Evolutionary conservation across 2,888 invertebrate genomes (phyloP).

Genomic region (Galerucella pusilla): DNA sequence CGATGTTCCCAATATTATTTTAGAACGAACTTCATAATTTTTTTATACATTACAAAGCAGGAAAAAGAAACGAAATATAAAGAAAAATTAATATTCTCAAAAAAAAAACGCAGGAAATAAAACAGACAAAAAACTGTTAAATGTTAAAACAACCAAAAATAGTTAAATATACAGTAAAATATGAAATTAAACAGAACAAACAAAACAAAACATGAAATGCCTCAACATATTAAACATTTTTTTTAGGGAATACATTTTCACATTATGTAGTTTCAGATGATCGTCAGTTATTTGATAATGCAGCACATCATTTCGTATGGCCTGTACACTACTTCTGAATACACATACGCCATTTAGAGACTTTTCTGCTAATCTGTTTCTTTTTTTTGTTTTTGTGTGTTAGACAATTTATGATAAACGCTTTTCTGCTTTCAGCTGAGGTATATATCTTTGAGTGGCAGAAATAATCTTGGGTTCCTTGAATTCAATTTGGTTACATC

Average conservation of each 20-base stretch:
- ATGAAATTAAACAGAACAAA: not conserved
- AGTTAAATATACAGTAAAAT: not conserved
- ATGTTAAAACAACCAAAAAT: not conserved
- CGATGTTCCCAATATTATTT: no score
- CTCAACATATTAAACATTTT: not conserved
- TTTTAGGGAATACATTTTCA: not conserved
- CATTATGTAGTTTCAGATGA: constrained; percentile 4
- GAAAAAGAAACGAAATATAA: not conserved
- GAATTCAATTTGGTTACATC: no score
- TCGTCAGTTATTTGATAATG: not conserved
- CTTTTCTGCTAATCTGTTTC: not conserved
- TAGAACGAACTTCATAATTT: no score
- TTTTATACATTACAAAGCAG: constrained; percentile 1
- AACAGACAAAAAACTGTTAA: not conserved
- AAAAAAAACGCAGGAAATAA: not conserved
- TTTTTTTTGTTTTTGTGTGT: not conserved
- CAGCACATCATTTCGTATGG: not conserved
- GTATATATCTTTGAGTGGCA: no score
- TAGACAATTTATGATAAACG: no score
- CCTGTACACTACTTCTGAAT: not conserved
- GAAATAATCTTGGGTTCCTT: no score
- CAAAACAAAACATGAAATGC: not conserved
- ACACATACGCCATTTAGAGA: constrained; percentile 4
- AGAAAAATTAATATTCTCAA: constrained; percentile 4
- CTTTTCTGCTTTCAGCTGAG: no score